Percentiles rank a stretch among this genome's conserved stretches.
Conservation (phyloP, 2,797 vertebrate genomes). For the Enteromius argenteus region DNA sequence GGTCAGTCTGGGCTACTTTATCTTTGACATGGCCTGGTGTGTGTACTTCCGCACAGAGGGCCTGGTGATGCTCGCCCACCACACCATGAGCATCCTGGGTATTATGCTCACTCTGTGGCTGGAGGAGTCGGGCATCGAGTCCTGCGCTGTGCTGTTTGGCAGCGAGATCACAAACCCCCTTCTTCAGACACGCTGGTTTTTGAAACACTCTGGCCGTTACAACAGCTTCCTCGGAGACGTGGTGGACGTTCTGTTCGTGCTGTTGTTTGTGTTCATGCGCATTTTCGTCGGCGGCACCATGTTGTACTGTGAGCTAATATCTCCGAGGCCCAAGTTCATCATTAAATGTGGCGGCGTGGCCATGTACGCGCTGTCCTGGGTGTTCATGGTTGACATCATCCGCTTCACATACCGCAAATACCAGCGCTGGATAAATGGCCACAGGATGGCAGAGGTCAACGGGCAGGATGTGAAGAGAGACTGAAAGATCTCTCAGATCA, state of each 20-base stretch:
- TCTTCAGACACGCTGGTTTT: constrained; percentile 96
- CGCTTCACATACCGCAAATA: constrained; percentile 87
- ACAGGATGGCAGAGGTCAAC: constrained; percentile 61
- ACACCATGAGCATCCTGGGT: constrained; percentile 93
- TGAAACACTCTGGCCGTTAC: constrained; percentile 88
- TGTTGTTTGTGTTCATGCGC: constrained; percentile 90
- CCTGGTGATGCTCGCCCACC: constrained; percentile 93
- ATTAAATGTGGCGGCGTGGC: constrained; percentile 91
- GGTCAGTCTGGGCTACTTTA: constrained; percentile 93
- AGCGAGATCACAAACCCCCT: constrained; percentile 97
- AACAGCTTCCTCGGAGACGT: constrained; percentile 82
- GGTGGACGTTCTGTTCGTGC: constrained; percentile 90
- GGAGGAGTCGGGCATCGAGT: constrained; percentile 90
- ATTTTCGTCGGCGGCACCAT: constrained; percentile 92
- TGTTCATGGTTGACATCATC: constrained; percentile 94
- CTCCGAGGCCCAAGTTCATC: constrained; percentile 87
- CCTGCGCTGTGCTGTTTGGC: constrained; percentile 93
- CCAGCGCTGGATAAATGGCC: constrained; percentile 72
- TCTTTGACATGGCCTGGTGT: constrained; percentile 97
- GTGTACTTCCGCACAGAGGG: constrained; percentile 93
- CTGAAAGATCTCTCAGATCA: constrained; percentile 54
- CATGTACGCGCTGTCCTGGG: constrained; percentile 93
- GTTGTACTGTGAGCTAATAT: constrained; percentile 92
- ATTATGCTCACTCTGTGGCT: constrained; percentile 87
- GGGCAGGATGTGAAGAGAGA: constrained; percentile 72